Evolutionary conservation across 2,113 vertebrate species (phyloP), one percentile per base, ranked within the genome.

Genomic region (Blennius ocellaris): DNA sequence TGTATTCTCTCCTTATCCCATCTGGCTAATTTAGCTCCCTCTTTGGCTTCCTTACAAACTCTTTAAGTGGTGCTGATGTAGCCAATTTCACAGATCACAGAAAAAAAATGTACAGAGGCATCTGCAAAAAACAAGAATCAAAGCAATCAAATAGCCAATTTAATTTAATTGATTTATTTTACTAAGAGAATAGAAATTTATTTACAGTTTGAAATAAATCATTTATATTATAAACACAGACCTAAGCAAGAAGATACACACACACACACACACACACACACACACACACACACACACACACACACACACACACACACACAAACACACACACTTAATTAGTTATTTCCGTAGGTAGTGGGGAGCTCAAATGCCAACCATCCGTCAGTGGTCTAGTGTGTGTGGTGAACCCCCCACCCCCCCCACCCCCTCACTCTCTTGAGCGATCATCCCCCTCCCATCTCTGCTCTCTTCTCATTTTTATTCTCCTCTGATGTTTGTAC

Each of bases 351-450:
- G 78, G 74, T 83, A 76, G 73, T 38, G 43, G 62, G 68, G 59
- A 85, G 73, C 65, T 84, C n/a, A 88, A 91, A 92, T 93, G 89
- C 73, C 85, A 92, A 55, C 82, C 78, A 83, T 91, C 87, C 73
- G 56, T 91, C 86, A 87, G 76, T 55, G 73, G 67, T 81, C 68
- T 66, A 52, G 59, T 69, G 49, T 88, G 51, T 81, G 21, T 30
- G 21, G 67, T 69, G 69, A 63, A 16, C 62, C 9, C 0, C 53
- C 21, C 48, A 52, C 66, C 50, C 63, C 38, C 49, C 36, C 41
- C 45, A 40, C 57, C 48, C 65, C 53, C 48, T 69, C 61, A 30
- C 21, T 2, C 21, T 2, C 21, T 30, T 30, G 21, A 30, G 21
- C 21, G 21, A 30, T 30, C 21, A 30, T 58, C 39, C 60, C 62